A percentile compares a stretch with the other conserved stretches of the same genome.
phyloP scores from a whole-genome alignment of 2,797 vertebrate genomes.

The Scolopax bukidnonensis region DNA sequence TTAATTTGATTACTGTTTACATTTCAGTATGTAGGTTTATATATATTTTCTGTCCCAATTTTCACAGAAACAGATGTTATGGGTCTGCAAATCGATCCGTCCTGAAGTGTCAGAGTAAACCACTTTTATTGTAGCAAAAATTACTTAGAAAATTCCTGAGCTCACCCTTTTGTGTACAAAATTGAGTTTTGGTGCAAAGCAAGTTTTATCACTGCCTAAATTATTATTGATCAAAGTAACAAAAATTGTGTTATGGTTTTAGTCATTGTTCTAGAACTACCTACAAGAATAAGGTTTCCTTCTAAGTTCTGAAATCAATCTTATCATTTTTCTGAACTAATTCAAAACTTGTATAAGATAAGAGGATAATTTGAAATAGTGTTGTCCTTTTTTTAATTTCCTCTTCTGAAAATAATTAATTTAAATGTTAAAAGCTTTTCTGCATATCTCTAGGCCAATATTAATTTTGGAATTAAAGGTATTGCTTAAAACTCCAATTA shows the following conservation, averaged over 20 bases:
- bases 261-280: constrained; percentile 31
- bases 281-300: constrained; percentile 44
- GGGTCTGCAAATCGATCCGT: constrained; percentile 57
- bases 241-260: constrained; percentile 55
- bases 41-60: constrained; percentile 22
- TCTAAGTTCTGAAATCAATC: constrained; percentile 54
- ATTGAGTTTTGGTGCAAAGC: constrained; percentile 58
- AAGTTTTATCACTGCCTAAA: constrained; percentile 74
- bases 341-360: background rate
- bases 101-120: constrained; percentile 52
- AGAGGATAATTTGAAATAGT: background rate
- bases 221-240: constrained; percentile 73
- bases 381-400: background rate
- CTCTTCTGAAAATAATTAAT: background rate
- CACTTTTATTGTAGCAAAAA: constrained; percentile 65
- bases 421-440: background rate
- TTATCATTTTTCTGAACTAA: background rate
- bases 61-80: constrained; percentile 57
- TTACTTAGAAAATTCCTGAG: constrained; percentile 67
- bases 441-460: background rate
- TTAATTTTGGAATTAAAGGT: background rate
- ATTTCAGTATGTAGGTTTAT: background rate
- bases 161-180: constrained; percentile 67
- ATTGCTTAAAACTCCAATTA: background rate
- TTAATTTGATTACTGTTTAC: constrained; percentile 65